Conservation (phyloP, 2,113 vertebrate genomes). For the Oceanites oceanicus region DNA sequence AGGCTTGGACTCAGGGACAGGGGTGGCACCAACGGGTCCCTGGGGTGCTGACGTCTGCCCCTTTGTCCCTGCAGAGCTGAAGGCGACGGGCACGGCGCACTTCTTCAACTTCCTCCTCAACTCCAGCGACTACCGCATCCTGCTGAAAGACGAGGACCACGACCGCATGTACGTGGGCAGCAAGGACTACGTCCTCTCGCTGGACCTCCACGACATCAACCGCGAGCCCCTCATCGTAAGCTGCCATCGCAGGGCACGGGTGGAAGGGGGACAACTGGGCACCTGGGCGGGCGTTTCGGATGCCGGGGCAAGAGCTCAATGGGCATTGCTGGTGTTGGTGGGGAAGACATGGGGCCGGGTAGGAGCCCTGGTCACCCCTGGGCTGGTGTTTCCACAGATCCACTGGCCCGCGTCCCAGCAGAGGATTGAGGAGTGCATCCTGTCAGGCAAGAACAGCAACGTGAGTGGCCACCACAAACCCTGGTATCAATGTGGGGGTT, state of each 20-base stretch:
- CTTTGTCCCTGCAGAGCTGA: conserved; percentile 80
- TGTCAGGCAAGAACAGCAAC: conserved; percentile 94
- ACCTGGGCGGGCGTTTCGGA: rapidly evolving
- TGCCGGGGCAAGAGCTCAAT: rapidly evolving
- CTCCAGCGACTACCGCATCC: conserved; percentile 94
- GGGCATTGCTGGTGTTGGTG: background rate
- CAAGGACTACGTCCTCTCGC: conserved; percentile 95
- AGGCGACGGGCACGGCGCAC: conserved; percentile 91
- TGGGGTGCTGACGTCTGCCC: background rate
- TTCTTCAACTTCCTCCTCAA: conserved; percentile 98
- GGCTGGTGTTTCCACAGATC: conserved; percentile 78
- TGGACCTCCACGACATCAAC: conserved; percentile 98
- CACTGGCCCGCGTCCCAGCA: conserved; percentile 93
- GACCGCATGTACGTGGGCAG: conserved; percentile 99
- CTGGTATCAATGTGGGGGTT: background rate
- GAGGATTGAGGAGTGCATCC: conserved; percentile 94
- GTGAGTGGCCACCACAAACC: conserved; percentile 75
- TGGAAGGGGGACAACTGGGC: background rate
- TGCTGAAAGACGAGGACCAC: conserved; percentile 97
- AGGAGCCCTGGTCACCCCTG: background rate
- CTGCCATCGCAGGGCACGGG: rapidly evolving
- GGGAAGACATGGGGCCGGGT: background rate
- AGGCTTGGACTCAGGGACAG: background rate
- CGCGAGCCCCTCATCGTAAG: conserved; percentile 97
- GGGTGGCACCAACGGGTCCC: background rate